Conservation (phyloP, 2,888 invertebrate species). For the Saturnia pavonia region DNA sequence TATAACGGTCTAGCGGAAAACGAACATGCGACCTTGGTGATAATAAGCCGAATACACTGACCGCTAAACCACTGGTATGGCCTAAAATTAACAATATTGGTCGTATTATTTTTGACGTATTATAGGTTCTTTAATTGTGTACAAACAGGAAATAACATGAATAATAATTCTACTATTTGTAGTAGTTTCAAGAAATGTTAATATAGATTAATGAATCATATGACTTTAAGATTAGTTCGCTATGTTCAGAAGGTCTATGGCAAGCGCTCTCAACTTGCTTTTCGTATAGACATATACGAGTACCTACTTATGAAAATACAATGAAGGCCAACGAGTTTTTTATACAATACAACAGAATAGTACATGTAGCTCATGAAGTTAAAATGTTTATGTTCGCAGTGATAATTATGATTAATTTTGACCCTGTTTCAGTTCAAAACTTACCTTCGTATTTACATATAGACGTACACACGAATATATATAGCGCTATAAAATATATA, state of each 20-base stretch:
- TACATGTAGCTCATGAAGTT: not conserved
- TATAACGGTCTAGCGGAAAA: not conserved
- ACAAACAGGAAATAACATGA: not conserved
- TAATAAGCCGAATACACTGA: not conserved
- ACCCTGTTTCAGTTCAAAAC: not conserved
- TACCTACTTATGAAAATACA: conserved; percentile 28
- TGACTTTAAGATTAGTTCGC: not conserved
- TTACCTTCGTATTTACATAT: not conserved
- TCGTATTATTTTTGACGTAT: not conserved
- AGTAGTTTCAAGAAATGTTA: not conserved
- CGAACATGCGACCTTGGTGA: not conserved
- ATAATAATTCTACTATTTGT: not conserved
- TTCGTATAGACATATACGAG: conserved; percentile 33
- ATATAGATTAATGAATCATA: not conserved
- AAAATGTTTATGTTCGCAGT: not conserved
- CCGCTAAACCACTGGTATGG: not conserved
- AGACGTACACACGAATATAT: not conserved
- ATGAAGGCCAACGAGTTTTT: conserved; percentile 36
- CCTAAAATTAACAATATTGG: not conserved
- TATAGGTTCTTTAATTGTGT: not conserved
- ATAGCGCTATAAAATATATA: not conserved
- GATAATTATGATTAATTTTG: not conserved
- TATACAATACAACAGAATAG: not conserved
- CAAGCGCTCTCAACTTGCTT: not conserved
- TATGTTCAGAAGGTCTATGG: not conserved